Evolutionary conservation across 2,888 invertebrate species (phyloP), one percentile per base, ranked within the genome.

Genomic region (Tetragnatha montana): DNA sequence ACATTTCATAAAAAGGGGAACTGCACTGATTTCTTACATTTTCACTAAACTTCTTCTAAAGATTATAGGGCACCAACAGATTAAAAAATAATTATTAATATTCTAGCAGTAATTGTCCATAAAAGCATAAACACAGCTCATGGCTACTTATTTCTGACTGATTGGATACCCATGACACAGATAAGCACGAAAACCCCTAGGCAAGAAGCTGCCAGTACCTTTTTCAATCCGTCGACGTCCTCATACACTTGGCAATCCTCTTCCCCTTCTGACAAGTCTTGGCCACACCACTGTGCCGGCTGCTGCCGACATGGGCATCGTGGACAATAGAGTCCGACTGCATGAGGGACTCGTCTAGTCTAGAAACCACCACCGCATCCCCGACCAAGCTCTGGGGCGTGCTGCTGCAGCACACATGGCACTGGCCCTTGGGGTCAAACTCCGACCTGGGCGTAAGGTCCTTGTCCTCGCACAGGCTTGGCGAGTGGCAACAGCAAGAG

Each of bases 221-320:
- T 60, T 79, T 74, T 51, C 47, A 75, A 70, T 90, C 89, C n/a
- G 80, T 12, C n/a, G 89, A 90, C 12, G 89, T 90, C 69, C 86
- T 90, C 89, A 90, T 87, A 60, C 87, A 90, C 50, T 90, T 90
- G 49, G 79, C 78, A 21, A 83, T 71, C 79, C 86, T 81, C 49
- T 82, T 90, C 49, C 86, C 89, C 68, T 90, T 90, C 69, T 87
- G 82, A 87, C 87, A 87, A 17, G 70, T 79, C n/a, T 87, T 90
- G 47, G 87, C 82, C 70, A 68, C 47, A 8, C 22, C 74, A 19
- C 19, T 79, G 50, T 88, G 79, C 49, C 80, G 68, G 49, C n/a
- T 79, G 35, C 35, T 35, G 35, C 35, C 35, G 7, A 75, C 8
- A 70, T 69, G 10, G 10, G 74, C n/a, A 60, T 50, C 69, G 19